Base-by-base conservation (phyloP, 2,888 invertebrate species). In the Siphlonurus alternatus region DNA sequence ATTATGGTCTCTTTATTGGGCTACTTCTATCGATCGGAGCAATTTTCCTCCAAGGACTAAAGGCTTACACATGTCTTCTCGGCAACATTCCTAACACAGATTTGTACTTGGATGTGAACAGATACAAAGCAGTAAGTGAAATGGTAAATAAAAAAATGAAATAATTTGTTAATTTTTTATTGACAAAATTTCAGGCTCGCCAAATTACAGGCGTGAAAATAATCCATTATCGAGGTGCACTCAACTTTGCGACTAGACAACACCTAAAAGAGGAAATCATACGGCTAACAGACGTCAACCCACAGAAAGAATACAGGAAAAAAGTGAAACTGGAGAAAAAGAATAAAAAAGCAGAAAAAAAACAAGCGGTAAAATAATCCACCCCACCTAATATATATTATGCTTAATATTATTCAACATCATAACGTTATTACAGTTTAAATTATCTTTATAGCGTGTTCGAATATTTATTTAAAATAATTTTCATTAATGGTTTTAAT, bases 181-280 rank as follows among this genome's bases (percentile, higher is more conserved):
- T 38, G 15, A 10, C 15, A 38, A 10, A 10, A 65, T 72, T 73
- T 23, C 73, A 88, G 87, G 85, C 86, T 0, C 79, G 83, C 69
- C 87, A 88, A 72, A 74, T 88, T 0, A 80, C 81, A 0, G 84
- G 85, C 2, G 79, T 88, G 1, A 88, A 86, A 73, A 87, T 90
- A 68, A 84, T 88, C 74, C 87, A 87, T 72, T 89, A 87, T 74
- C 83, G 84, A 68, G 88, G 88, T 1, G 85, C 85, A 0, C 73
- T 89, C 23, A 88, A 87, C 76, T 89, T 88, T 72, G 86, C 87
- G 2, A 84, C 83, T 15, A 81, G 82, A 22, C 22, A 56, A 56
- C 59, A 61, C 38, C 54, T 64, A 3, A 64, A 61, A 53, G 61
- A 61, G 18, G 64, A 64, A 38, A 15, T 64, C 3, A 61, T 51